Evolutionary conservation across 2,888 invertebrate species (phyloP).

Genomic region (Crocallis elinguaria): DNA sequence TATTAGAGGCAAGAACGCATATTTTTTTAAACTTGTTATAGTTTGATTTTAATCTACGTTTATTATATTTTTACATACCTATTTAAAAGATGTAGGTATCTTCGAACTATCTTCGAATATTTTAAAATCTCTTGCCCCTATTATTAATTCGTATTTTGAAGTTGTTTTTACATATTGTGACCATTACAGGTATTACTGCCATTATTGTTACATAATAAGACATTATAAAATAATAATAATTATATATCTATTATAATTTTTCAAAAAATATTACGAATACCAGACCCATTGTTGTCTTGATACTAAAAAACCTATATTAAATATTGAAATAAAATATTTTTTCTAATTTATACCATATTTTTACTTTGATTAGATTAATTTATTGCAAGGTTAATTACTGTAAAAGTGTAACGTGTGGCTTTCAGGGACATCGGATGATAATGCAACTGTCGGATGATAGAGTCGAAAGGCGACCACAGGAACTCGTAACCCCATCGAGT

Average conservation of each 20-base stretch:
- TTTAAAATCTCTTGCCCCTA: slow-evolving; percentile 6
- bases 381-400: too few species aligned
- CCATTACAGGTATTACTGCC: slow-evolving; percentile 27
- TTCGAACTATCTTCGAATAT: too few species aligned
- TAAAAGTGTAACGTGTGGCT: too few species aligned
- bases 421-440: too few species aligned
- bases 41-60: neutral
- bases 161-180: slow-evolving; percentile 21
- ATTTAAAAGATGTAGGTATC: too few species aligned
- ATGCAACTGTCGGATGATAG: too few species aligned
- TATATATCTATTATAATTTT: slow-evolving; percentile 28
- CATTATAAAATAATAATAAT: slow-evolving; percentile 19
- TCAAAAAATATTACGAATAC: slow-evolving; percentile 31
- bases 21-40: neutral
- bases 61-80: neutral
- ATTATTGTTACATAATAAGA: slow-evolving; percentile 22
- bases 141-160: slow-evolving; percentile 4
- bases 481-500: too few species aligned
- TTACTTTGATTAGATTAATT: neutral
- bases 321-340: slow-evolving; percentile 41
- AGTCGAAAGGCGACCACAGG: too few species aligned
- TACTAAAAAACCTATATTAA: slow-evolving; percentile 39
- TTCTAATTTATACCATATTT: slow-evolving; percentile 17
- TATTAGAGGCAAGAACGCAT: slow-evolving; percentile 1
- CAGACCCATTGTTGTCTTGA: slow-evolving; percentile 40